A percentile compares a stretch with the other conserved stretches of the same genome.
phyloP scores from a whole-genome alignment of 2,888 invertebrate species.

The Euproctis similis region DNA sequence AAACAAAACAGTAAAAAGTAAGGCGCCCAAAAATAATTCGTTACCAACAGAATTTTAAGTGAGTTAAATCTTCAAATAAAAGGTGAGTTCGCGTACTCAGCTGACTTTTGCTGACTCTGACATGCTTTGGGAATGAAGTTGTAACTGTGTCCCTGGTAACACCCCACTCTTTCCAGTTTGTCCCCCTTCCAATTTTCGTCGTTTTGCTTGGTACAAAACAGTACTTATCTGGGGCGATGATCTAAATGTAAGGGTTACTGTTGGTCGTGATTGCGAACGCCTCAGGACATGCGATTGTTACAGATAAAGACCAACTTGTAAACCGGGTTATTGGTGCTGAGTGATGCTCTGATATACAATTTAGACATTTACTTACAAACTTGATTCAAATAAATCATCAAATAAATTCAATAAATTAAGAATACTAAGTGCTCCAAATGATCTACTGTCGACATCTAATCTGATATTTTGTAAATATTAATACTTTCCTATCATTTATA shows the following conservation, averaged over 20 bases:
- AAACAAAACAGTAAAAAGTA: conserved; percentile 28
- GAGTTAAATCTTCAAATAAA: conserved; percentile 70
- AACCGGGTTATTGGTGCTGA: conserved; percentile 27
- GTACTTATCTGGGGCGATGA: conserved; percentile 52
- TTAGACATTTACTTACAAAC: no score
- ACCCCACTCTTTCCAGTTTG: conserved; percentile 8
- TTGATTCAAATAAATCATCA: no score
- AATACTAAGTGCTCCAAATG: no score
- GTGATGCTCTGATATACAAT: conserved; percentile 19
- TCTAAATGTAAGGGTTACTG: conserved; percentile 51
- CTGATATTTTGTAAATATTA: no score
- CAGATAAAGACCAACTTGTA: conserved; percentile 32
- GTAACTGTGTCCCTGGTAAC: conserved; percentile 29
- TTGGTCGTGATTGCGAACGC: conserved; percentile 47
- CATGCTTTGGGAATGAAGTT: conserved; percentile 55
- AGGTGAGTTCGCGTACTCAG: conserved; percentile 56
- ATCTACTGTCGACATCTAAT: no score
- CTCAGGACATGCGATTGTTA: conserved; percentile 53
- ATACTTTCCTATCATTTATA: no score
- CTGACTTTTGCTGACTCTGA: conserved; percentile 39
- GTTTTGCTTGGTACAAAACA: conserved; percentile 25
- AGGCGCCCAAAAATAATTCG: conserved; percentile 46
- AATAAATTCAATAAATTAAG: no score
- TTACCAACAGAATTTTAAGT: conserved; percentile 60
- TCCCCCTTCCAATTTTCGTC: conserved; percentile 12